Conservation (phyloP, 2,797 vertebrate genomes). For the Champsocephalus esox region DNA sequence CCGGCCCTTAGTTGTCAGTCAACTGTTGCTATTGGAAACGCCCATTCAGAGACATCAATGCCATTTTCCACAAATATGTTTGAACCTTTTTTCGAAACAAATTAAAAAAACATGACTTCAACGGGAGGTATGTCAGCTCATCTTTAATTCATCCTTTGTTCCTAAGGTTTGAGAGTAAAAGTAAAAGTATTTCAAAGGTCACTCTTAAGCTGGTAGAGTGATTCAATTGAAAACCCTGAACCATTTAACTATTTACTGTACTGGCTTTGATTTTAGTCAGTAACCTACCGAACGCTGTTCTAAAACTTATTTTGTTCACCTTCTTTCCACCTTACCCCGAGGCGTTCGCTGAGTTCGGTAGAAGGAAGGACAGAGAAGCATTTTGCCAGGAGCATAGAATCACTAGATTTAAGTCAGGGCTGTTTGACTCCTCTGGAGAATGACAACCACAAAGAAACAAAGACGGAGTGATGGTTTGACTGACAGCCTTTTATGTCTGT, state of each 20-base stretch:
- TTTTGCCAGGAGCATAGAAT: slow-evolving; percentile 73
- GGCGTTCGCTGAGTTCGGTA: slow-evolving; percentile 62
- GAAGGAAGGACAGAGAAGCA: slow-evolving; percentile 63
- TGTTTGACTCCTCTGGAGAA: slow-evolving; percentile 72
- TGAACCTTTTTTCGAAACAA: background rate
- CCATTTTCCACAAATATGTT: background rate
- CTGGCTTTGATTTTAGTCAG: slow-evolving; percentile 60
- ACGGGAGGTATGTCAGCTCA: background rate
- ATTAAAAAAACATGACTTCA: too few species aligned
- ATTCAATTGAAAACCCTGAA: slow-evolving; percentile 28
- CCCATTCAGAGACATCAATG: background rate
- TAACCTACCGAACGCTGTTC: slow-evolving; percentile 39
- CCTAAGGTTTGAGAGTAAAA: slow-evolving; percentile 34
- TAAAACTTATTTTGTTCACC: slow-evolving; percentile 57
- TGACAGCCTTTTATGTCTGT: slow-evolving; percentile 77
- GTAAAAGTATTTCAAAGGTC: slow-evolving; percentile 51
- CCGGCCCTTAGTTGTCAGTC: background rate
- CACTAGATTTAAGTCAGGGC: slow-evolving; percentile 66
- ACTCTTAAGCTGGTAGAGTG: slow-evolving; percentile 13
- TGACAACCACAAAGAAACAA: slow-evolving; percentile 73
- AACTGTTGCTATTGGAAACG: slow-evolving; percentile 6
- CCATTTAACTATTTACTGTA: slow-evolving; percentile 41
- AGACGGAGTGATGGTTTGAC: slow-evolving; percentile 67
- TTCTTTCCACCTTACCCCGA: slow-evolving; percentile 72
- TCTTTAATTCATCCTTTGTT: background rate